Evolutionary conservation across 1,140 invertebrate genomes (phyloP), one percentile per base, ranked within the genome.

Genomic region (Formica exsecta): DNA sequence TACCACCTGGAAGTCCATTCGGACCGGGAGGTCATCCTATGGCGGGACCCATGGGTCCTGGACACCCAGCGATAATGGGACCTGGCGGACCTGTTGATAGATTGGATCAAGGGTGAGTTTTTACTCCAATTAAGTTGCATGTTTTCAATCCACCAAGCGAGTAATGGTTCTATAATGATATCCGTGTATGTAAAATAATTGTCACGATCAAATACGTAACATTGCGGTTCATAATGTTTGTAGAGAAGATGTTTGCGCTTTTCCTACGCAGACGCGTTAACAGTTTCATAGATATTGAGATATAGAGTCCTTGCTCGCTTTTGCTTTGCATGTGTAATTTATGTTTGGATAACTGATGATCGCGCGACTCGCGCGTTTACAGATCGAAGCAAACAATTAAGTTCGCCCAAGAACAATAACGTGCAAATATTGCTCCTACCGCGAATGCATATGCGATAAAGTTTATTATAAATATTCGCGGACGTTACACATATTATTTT

Each of bases 41-140:
- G 96, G 95, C 93, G 32, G 96, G 95, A 80, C 96, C 96, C 1
- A 96, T 96, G 93, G 96, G 96, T 36, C 96, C 96, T 25, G 96
- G 95, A 83, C 96, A 96, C 92, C 96, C 96, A 0, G 95, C 96
- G 83, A 96, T 97, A 95, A 97, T 97, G 95, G 96, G 96, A 66
- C 96, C 96, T 41, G 96, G 96, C 54, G 97, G 97, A 89, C 96
- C 97, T 85, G 96, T 97, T 62, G 97, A 97, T 84, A 95, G 97
- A 91, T 96, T 97, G 90, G 97, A 97, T 92, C 97, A 97, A 95
- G 97, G 97, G 96, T 97, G 88, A 96, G 96, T 96, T 16, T 75
- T 32, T 0, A 59, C 0, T 38, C 9, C 22, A 6, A 80, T 41
- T 44, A 8, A n/a, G 0, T 59, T 13, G 25, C 36, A 22, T 13